Evolutionary conservation across 1,140 invertebrate genomes (phyloP).

Genomic region (Heliconius melpomene): DNA sequence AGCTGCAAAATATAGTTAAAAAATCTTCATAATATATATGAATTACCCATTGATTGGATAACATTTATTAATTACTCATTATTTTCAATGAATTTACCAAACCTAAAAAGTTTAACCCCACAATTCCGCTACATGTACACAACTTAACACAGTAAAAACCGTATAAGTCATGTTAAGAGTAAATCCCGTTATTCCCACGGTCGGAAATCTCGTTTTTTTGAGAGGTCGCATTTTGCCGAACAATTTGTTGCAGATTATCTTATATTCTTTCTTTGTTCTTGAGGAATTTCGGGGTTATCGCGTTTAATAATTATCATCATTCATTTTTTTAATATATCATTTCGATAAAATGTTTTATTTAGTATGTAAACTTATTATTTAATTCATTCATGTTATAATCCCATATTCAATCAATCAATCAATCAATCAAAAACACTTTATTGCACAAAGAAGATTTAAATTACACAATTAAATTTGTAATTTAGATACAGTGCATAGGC

Average conservation of each 20-base stretch:
- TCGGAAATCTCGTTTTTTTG: conserved; percentile 38
- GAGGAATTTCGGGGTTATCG: conserved; percentile 17
- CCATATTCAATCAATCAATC: too few species aligned
- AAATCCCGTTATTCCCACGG: conserved; percentile 39
- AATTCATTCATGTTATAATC: too few species aligned
- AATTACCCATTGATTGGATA: too few species aligned
- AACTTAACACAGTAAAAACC: conserved; percentile 3
- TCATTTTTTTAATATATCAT: too few species aligned
- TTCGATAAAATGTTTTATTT: too few species aligned
- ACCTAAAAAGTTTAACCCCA: background rate
- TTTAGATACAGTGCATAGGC: too few species aligned
- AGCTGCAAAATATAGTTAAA: too few species aligned
- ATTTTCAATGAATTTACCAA: background rate
- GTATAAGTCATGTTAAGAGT: conserved; percentile 21
- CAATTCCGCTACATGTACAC: background rate
- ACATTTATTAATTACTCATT: background rate
- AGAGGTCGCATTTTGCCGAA: conserved; percentile 31
- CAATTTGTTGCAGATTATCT: conserved; percentile 38
- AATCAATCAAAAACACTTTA: too few species aligned
- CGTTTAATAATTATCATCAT: background rate
- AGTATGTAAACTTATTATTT: too few species aligned
- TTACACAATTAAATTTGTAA: too few species aligned
- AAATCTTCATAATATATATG: too few species aligned
- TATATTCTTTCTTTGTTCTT: conserved; percentile 25
- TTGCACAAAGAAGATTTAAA: too few species aligned